Conservation (phyloP, 2,113 vertebrate genomes). For the Lampris incognitus region DNA sequence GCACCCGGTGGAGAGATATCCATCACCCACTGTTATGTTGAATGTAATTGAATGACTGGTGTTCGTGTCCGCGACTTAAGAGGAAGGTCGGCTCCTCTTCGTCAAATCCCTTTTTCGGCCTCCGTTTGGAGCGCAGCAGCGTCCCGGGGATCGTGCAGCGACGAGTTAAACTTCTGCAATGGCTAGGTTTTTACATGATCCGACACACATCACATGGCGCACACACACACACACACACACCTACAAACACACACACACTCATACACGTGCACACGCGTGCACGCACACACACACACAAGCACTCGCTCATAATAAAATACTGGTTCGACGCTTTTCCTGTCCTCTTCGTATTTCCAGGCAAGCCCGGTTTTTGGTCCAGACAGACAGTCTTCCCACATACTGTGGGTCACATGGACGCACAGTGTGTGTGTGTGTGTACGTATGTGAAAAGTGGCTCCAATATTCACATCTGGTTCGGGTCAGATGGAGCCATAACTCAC, state of each 20-base stretch:
- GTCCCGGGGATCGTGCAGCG: neutral
- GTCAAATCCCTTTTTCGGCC: neutral
- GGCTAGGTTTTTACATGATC: conserved; percentile 29
- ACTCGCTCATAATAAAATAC: conserved; percentile 20
- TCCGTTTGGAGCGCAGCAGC: neutral
- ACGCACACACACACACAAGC: conserved; percentile 10
- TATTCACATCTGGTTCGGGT: conserved; percentile 42
- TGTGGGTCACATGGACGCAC: neutral
- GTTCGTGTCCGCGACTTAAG: too few relatives aligned
- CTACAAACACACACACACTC: neutral
- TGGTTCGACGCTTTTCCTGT: neutral
- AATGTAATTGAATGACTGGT: too few relatives aligned
- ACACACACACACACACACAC: neutral
- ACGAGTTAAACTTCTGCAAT: conserved; percentile 31
- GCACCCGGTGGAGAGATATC: neutral
- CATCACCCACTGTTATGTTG: too few relatives aligned
- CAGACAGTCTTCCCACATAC: neutral
- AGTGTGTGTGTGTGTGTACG: conserved; percentile 2
- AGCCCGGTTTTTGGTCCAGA: neutral
- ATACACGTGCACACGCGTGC: neutral
- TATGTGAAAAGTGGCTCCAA: conserved; percentile 13
- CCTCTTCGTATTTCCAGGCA: neutral
- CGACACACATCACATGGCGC: too few relatives aligned
- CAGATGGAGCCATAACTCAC: conserved; percentile 16
- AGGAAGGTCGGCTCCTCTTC: too few relatives aligned